Base-by-base conservation (phyloP, 2,113 vertebrate genomes). In the Macquaria australasica region DNA sequence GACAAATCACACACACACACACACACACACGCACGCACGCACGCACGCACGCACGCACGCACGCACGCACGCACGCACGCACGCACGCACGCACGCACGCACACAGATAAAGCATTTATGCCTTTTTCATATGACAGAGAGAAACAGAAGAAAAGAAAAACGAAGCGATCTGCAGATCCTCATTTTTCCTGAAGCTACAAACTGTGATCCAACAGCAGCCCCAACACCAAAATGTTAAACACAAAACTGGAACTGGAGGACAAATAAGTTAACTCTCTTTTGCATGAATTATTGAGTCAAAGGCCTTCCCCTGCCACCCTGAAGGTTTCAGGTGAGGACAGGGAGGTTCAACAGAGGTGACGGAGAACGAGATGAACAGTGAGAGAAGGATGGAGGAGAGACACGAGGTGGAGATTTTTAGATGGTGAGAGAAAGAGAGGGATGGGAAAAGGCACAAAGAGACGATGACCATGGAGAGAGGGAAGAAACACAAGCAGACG, bases 11-110 rank as follows among this genome's bases (percentile, higher is more conserved):
- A 34, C 67, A 73, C 74, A 72, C 60, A 75, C 39, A 41, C 69
- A 66, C 63, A 43, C 58, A 48, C 58, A 25, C 71, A 64, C 43
- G 50, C 53, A 71, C 64, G 77, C 73, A 41, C 39, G 63, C 72
- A 75, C 60, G 71, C 78, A 69, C 62, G 51, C 34, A 34, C 64
- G 55, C 48, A 56, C 59, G 48, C 67, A 43, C 58, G 51, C 73
- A 67, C 66, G 60, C 28, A 62, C 55, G 67, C 66, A 74, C 41
- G 70, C 55, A 37, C 28, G 37, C 53, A 68, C 41, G 31, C 68
- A 37, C n/a, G 31, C 45, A 60, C 41, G 58, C 20, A 53, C 34
- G 9, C 51, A 66, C 39, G 43, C 15, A 55, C 37, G 41, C 23
- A 56, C 11, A 41, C 12, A 45, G 12, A 43, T 2, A 43, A 39